phyloP scores from a whole-genome alignment of 1,140 invertebrate species.

The Trachelipus rathkii region DNA sequence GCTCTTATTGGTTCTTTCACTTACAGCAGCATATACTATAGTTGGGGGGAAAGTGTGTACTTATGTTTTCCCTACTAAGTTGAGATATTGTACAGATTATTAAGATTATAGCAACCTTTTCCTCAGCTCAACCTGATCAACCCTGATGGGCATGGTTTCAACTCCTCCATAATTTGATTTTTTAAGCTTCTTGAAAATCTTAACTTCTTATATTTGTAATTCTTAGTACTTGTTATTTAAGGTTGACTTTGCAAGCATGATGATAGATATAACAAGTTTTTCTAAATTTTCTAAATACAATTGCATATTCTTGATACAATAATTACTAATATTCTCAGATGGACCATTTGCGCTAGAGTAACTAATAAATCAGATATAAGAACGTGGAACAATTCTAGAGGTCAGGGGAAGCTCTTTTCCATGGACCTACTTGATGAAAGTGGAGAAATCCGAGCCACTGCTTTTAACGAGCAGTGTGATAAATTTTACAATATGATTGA shows the following conservation, averaged over 20 bases:
- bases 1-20: too few species aligned
- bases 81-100: too few species aligned
- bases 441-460: slow-evolving; percentile 89
- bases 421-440: slow-evolving; percentile 89
- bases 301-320: slow-evolving; percentile 31
- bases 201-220: too few species aligned
- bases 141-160: too few species aligned
- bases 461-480: slow-evolving; percentile 83
- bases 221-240: not conserved
- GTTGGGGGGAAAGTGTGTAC: too few species aligned
- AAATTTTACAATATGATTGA: slow-evolving; percentile 87
- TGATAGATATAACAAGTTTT: not conserved
- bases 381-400: slow-evolving; percentile 84
- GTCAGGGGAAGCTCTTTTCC: slow-evolving; percentile 90
- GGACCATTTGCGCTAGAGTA: slow-evolving; percentile 87
- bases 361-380: slow-evolving; percentile 75
- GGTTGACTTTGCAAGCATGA: not conserved
- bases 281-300: not conserved
- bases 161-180: too few species aligned
- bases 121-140: too few species aligned
- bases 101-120: too few species aligned
- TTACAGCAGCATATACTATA: too few species aligned
- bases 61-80: too few species aligned
- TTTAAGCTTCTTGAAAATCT: too few species aligned
- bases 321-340: slow-evolving; percentile 57